These are phyloP conservation scores for Charina bottae DNA, from an alignment of 2,113 vertebrate genomes.

Conservation along the genomic window DNA sequence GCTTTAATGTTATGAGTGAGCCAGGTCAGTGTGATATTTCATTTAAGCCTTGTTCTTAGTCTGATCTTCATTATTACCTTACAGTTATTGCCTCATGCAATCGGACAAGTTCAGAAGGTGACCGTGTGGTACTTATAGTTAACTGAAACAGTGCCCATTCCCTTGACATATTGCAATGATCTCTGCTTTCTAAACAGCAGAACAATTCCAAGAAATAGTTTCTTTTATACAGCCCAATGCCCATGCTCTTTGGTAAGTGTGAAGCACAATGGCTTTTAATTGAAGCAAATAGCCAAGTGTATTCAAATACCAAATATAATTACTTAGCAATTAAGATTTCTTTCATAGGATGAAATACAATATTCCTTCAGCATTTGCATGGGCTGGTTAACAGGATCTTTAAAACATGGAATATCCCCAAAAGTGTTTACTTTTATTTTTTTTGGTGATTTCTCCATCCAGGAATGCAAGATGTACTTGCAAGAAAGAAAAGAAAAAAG, in stretches of 20 bases:
- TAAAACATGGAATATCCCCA: background rate
- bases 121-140: background rate
- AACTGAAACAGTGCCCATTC: background rate
- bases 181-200: background rate
- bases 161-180: background rate
- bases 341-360: background rate
- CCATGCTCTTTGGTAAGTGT: background rate
- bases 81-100: background rate
- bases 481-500: background rate
- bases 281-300: background rate
- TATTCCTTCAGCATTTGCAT: background rate
- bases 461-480: background rate
- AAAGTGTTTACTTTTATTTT: slow-evolving; percentile 7
- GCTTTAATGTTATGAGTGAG: background rate
- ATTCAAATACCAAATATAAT: background rate
- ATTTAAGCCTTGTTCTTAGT: background rate
- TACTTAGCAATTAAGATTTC: background rate
- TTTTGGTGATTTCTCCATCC: background rate
- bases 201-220: background rate
- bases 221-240: background rate
- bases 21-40: background rate
- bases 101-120: background rate
- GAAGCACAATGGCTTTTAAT: background rate
- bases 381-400: background rate
- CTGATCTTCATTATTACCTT: background rate